phyloP scores from a whole-genome alignment of 2,797 vertebrate genomes.

The Enteromius afrohamiltoni region DNA sequence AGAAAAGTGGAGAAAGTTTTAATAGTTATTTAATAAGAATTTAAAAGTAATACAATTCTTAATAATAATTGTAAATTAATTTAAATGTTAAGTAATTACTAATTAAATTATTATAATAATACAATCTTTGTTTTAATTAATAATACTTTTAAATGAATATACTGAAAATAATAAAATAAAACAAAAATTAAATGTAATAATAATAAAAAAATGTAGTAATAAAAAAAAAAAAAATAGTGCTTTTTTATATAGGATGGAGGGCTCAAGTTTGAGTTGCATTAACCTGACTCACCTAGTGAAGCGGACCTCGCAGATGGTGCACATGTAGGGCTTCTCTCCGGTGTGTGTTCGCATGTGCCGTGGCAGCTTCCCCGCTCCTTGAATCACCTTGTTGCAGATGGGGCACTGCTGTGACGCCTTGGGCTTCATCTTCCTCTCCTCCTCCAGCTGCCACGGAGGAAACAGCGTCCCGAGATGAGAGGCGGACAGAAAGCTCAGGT shows the following conservation, averaged over 20 bases:
- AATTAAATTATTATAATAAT: neutral
- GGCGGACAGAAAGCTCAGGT: constrained; percentile 92
- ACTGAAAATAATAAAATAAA: neutral
- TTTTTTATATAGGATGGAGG: neutral
- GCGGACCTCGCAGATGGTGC: constrained; percentile 97
- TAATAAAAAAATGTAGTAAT: neutral
- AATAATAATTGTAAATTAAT: neutral
- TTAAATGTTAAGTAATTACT: neutral
- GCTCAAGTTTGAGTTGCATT: constrained; percentile 11
- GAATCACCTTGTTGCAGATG: constrained; percentile 98
- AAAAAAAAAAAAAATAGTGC: neutral
- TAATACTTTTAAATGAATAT: neutral
- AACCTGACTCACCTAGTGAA: constrained; percentile 90
- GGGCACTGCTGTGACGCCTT: constrained; percentile 98
- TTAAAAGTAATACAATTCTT: neutral
- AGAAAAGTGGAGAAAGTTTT: neutral
- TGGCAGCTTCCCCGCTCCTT: constrained; percentile 96
- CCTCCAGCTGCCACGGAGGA: constrained; percentile 94
- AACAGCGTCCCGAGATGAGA: constrained; percentile 92
- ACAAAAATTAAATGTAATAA: neutral
- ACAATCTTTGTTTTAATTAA: neutral
- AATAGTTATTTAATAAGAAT: neutral
- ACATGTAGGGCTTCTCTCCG: constrained; percentile 98
- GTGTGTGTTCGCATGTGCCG: constrained; percentile 98
- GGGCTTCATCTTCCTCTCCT: constrained; percentile 97